A percentile compares a stretch with the other conserved stretches of the same genome.
Evolutionary conservation across 2,888 invertebrate species (phyloP).

Genomic region (Druceiella hillmani): DNA sequence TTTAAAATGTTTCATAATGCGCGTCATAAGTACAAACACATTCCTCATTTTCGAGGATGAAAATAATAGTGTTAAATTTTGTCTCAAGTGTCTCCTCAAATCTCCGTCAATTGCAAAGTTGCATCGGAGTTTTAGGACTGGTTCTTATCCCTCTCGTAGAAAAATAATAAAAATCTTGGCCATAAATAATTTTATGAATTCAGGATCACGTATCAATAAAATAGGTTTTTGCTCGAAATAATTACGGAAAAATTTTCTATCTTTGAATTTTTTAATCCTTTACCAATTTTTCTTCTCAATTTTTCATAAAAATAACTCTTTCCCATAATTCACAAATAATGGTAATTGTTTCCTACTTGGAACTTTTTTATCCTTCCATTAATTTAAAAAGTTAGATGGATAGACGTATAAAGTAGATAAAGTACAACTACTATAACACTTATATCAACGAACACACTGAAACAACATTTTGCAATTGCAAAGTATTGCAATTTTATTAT

Average conservation of each 20-base stretch:
- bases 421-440: too few species aligned
- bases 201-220: slow-evolving; percentile 4
- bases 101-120: slow-evolving; percentile 3
- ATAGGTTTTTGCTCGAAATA: background rate
- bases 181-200: background rate
- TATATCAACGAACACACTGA: too few species aligned
- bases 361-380: slow-evolving; percentile 33
- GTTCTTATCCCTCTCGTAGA: background rate
- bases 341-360: slow-evolving; percentile 28
- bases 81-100: slow-evolving; percentile 5
- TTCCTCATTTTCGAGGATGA: slow-evolving; percentile 3
- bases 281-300: background rate
- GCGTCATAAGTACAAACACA: background rate
- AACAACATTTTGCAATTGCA: too few species aligned
- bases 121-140: background rate
- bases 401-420: too few species aligned
- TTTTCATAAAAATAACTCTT: slow-evolving; percentile 7
- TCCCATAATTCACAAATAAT: slow-evolving; percentile 34
- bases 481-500: too few species aligned
- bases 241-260: background rate
- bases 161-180: slow-evolving; percentile 7
- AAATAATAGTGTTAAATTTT: slow-evolving; percentile 3
- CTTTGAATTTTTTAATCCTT: background rate
- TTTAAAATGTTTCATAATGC: background rate
- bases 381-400: too few species aligned